Base-by-base conservation (phyloP, 2,113 vertebrate species). In the Pygoscelis antarcticus region DNA sequence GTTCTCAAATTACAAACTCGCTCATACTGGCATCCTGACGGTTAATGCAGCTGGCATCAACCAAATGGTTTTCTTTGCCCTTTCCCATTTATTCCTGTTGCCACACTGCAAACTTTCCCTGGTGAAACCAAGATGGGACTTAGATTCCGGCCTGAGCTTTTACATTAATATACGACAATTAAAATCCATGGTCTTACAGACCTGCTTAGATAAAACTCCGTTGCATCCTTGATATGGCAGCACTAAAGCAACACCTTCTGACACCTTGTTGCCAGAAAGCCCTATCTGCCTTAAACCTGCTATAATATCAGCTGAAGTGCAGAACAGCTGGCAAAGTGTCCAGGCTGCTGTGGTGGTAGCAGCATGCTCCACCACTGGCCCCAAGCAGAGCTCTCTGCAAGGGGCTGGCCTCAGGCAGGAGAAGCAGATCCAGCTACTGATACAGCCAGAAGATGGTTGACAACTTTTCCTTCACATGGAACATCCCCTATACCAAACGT, bases 301-400 rank as follows among this genome's bases (percentile, higher is more conserved):
- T 18, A 2, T 0, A 5, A 3, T 2, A 38, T 0, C 71, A 58
- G 62, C 22, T 61, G 38, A 60, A 40, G 61, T 2, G 23, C 75
- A 60, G 68, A 66, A 46, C 3, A 18, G 25, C 42, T 9, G 17
- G 18, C 32, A 16, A 27, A 47, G 36, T 1, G 6, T 15, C 60
- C 77, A 66, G 42, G 69, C 44, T 32, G 65, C 30, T 27, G 36
- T 9, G 42, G 27, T 4, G 32, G 19, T 9, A n/a, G 29, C 25
- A 16, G 19, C 3, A 29, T 16, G 36, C 21, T 47, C 55, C 49
- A 55, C 16, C 30, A 8, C 21, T 2, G 26, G 49, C 10, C 74
- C 26, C 66, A 58, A 3, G 17, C 2, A 0, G 66, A 36, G 26
- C 18, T 30, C 32, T 38, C 65, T 34, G 19, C 65, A 51, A 22